Base-by-base conservation (phyloP, 2,113 vertebrate genomes). In the Gila orcuttii region DNA sequence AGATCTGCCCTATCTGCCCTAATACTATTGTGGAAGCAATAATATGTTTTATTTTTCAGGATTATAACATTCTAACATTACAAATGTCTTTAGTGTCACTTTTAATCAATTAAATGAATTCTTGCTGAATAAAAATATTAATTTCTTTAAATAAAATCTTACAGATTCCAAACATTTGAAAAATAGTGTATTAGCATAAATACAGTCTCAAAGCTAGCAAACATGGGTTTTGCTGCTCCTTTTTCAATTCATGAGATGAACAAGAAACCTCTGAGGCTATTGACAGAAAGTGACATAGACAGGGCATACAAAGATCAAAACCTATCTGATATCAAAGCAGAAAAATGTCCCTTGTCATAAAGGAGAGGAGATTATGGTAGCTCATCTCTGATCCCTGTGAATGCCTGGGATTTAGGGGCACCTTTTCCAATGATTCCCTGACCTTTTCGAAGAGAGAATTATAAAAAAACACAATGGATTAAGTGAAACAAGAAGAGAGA, bases 371-470 rank as follows among this genome's bases (percentile, higher is more conserved):
- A 85, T 79, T 79, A 77, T 80, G 33, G 73, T 7, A 76, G 52
- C 81, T 80, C 71, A 82, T 69, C 42, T 85, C 71, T 55, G 79
- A 36, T 83, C 71, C 17, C 42, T 31, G 50, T 39, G 52, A 36
- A 68, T 42, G 64, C 23, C 42, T 50, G 82, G 80, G 86, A 89
- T 87, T 89, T 88, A 84, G 71, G 17, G 2, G 66, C 39, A 71
- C 28, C 79, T 85, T 47, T 85, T 64, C 85, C 33, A 52, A 71
- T 33, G 75, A 87, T 80, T 87, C 78, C 52, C 64, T 88, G 88
- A 88, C 89, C 89, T 86, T 89, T 87, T 36, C 31, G 3, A 52
- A 66, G 57, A 84, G 85, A 21, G 82, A 74, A 59, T 71, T 59
- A 42, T 10, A 17, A 52, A 52, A 84, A 60, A 69, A 12, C 79